Percentiles rank a stretch among this genome's conserved stretches.
These are phyloP conservation scores for Podarcis cretensis DNA, from an alignment of 2,113 vertebrate genomes.

Conservation along the genomic window DNA sequence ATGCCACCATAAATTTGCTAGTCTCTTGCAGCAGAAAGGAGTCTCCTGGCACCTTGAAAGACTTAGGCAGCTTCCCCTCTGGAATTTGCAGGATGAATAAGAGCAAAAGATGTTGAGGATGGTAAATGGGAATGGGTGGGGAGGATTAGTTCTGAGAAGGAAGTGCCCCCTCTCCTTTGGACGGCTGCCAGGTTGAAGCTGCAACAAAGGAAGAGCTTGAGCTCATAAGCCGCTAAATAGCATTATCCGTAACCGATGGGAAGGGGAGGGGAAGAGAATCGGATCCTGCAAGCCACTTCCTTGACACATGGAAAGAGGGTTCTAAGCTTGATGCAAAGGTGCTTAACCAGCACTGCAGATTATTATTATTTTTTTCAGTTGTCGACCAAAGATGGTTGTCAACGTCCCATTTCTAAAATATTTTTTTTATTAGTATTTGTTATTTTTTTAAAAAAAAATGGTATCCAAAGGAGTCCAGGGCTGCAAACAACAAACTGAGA, in stretches of 20 bases:
- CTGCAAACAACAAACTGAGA: background rate
- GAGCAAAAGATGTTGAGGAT: background rate
- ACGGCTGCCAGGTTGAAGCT: constrained; percentile 44
- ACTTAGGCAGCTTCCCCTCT: background rate
- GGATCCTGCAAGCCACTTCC: background rate
- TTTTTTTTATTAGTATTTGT: no score
- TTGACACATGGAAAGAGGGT: background rate
- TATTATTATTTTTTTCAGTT: background rate
- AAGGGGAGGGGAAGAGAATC: background rate
- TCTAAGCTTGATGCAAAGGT: background rate
- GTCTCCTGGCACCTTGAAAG: background rate
- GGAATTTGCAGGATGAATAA: background rate
- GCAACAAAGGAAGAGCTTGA: constrained; percentile 51
- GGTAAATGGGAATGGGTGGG: background rate
- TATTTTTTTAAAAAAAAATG: no score
- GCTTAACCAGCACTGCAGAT: background rate
- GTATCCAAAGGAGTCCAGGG: background rate
- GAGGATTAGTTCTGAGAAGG: constrained; percentile 28
- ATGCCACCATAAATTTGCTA: no score
- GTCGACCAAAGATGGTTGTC: background rate
- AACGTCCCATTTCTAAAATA: background rate
- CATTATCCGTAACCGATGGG: constrained; percentile 57
- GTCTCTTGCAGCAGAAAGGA: no score
- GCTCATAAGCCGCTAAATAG: constrained; percentile 63
- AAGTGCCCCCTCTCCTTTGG: constrained; percentile 26